Base-by-base conservation (phyloP, 2,888 invertebrate species). In the Tiliacea aurago region DNA sequence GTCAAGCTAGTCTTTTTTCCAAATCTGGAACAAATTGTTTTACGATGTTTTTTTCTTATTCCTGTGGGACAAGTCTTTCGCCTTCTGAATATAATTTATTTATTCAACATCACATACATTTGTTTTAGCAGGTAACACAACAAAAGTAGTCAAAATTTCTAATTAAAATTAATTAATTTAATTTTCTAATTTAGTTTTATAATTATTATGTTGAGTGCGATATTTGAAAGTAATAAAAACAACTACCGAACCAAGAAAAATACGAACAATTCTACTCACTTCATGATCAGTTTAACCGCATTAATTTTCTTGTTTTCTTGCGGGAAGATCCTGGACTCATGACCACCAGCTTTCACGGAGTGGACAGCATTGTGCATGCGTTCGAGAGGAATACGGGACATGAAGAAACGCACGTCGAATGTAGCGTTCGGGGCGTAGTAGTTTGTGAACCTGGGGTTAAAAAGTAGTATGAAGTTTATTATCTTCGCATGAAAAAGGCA, bases 351-450 rank as follows among this genome's bases (percentile, higher is more conserved):
- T 74, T 91, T 93, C 84, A 94, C 90, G 28, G 89, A 59, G 61
- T 91, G 89, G 0, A 96, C 90, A 0, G 95, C 97, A 0, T 79
- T 73, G 86, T 97, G 97, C 95, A 93, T 95, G 20, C 97, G 92
- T 87, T 96, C 96, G 23, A 91, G 84, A 1, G 94, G 88, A 58
- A 96, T 80, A 10, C 97, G 93, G 2, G 93, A 93, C 86, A 95
- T 86, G 70, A 94, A 88, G 87, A 97, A 97, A 10, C 93, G 91
- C 0, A 97, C 93, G 80, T 97, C 96, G 76, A 94, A 93, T 62
- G 80, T 83, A 0, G 86, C 83, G 0, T 83, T 81, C 0, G 85
- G 81, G 1, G 68, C 23, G 67, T 89, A 91, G 76, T 85, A 77
- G 0, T 53, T 9, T 1, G 41, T 0, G 66, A 94, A 93, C 7